Evolutionary conservation across 1,140 invertebrate genomes (phyloP).

Genomic region (Physella acuta): DNA sequence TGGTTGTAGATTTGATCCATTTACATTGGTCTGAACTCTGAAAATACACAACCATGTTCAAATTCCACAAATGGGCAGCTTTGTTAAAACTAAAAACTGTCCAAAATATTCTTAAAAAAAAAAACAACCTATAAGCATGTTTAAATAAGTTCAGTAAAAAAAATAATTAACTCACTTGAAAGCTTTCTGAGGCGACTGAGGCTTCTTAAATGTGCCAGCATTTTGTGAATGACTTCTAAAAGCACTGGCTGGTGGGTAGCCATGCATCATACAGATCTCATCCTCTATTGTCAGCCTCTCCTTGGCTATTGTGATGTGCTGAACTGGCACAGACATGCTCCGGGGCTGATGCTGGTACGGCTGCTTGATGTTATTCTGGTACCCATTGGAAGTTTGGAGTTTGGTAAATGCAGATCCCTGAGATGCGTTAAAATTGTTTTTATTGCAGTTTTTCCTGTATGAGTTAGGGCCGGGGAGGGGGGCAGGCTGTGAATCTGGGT

Average conservation of each 20-base stretch:
- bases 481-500: conserved; percentile 3
- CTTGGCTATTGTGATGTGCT: neutral
- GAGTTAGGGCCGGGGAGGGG: too few species aligned
- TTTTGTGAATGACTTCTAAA: conserved; percentile 10
- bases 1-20: too few species aligned
- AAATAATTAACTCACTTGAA: conserved; percentile 3
- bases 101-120: too few species aligned
- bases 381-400: neutral
- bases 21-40: too few species aligned
- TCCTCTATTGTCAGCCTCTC: neutral
- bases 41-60: too few species aligned
- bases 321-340: conserved; percentile 11
- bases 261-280: conserved; percentile 4
- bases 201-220: conserved; percentile 14
- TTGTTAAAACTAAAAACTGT: too few species aligned
- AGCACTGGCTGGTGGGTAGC: neutral
- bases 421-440: neutral
- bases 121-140: too few species aligned
- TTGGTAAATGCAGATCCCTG: conserved; percentile 9
- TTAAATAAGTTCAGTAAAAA: neutral
- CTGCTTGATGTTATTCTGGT: neutral
- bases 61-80: too few species aligned
- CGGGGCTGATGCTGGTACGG: conserved; percentile 2
- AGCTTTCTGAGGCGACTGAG: neutral
- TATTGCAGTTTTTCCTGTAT: neutral